These are phyloP conservation scores for Teleiodes luculella DNA, from an alignment of 2,888 invertebrate species.

Conservation along the genomic window DNA sequence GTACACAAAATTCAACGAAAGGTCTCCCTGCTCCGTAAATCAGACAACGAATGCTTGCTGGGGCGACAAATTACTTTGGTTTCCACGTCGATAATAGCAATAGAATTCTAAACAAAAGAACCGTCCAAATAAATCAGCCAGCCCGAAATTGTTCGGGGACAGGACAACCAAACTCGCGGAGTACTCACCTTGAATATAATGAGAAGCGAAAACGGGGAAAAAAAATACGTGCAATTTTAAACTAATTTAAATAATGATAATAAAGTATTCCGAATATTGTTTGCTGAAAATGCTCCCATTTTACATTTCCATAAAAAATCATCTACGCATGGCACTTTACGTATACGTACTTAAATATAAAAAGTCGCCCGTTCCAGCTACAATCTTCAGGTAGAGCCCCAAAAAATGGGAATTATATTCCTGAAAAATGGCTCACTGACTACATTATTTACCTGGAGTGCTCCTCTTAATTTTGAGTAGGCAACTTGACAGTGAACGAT, in stretches of 20 bases:
- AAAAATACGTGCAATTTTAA: too few species aligned
- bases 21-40: too few species aligned
- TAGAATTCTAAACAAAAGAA: not conserved
- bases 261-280: too few species aligned
- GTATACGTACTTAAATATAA: not conserved
- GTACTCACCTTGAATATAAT: too few species aligned
- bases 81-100: not conserved
- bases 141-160: not conserved
- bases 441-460: slow-evolving; percentile 15
- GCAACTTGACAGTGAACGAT: slow-evolving; percentile 12
- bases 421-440: slow-evolving; percentile 10
- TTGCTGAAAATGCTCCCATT: too few species aligned
- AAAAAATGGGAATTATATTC: slow-evolving; percentile 10
- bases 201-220: not conserved
- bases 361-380: not conserved
- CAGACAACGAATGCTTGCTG: not conserved
- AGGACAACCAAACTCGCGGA: too few species aligned
- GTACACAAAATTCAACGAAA: too few species aligned
- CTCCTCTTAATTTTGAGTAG: slow-evolving; percentile 12
- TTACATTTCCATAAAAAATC: too few species aligned
- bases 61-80: not conserved
- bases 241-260: too few species aligned
- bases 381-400: slow-evolving; percentile 2
- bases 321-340: too few species aligned
- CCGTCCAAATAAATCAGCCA: not conserved